A percentile compares a stretch with the other conserved stretches of the same genome.
These are phyloP conservation scores for Otus sunia DNA, from an alignment of 2,113 vertebrate species.

Conservation along the genomic window DNA sequence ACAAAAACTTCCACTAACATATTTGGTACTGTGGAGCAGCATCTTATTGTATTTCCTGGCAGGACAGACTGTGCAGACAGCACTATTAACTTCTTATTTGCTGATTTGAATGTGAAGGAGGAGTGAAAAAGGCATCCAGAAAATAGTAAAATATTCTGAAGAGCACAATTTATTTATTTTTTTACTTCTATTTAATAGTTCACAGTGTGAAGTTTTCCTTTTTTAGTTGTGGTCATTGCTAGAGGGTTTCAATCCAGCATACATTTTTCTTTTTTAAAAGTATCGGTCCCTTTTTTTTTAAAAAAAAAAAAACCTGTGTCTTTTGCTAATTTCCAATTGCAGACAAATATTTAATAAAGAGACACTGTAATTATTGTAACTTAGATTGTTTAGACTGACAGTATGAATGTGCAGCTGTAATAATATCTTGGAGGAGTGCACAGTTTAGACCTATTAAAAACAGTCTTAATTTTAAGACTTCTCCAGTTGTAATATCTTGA, in stretches of 20 bases:
- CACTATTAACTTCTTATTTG: background rate
- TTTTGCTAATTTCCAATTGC: background rate
- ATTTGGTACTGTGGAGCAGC: background rate
- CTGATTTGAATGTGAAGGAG: background rate
- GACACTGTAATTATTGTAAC: background rate
- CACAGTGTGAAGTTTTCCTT: background rate
- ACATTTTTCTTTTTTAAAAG: background rate
- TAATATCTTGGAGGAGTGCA: background rate
- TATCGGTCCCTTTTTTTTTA: background rate
- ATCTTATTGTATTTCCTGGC: background rate
- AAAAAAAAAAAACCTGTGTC: no score
- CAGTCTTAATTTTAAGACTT: background rate
- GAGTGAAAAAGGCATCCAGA: background rate
- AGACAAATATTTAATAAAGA: background rate
- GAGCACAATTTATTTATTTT: background rate
- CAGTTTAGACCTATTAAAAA: background rate
- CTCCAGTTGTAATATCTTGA: background rate
- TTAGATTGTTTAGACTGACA: background rate
- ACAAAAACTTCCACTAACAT: background rate
- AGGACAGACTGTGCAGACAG: background rate
- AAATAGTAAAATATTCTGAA: background rate
- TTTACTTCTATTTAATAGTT: background rate
- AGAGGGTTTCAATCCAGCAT: background rate
- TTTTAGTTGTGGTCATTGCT: background rate
- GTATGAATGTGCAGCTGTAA: background rate